phyloP scores from a whole-genome alignment of 1,140 invertebrate species.

The Drosophila ananassae region DNA sequence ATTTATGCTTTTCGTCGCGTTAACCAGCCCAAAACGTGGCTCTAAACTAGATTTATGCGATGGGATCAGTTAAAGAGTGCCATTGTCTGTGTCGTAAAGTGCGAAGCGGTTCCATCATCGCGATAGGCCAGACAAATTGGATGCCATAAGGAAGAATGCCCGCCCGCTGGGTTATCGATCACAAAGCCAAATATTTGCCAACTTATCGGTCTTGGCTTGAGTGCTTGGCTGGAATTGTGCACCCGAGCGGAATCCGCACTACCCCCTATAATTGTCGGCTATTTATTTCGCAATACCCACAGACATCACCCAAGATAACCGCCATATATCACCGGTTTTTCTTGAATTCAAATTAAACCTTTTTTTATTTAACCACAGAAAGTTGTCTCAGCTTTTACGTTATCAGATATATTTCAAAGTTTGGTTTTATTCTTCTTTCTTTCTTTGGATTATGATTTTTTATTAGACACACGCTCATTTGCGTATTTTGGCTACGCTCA shows the following conservation, averaged over 20 bases:
- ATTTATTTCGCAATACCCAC: background rate
- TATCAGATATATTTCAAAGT: conserved; percentile 32
- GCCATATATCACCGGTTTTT: conserved; percentile 55
- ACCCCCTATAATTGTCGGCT: background rate
- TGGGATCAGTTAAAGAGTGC: conserved; percentile 49
- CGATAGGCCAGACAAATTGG: conserved; percentile 49
- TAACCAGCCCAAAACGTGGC: conserved; percentile 27
- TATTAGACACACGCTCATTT: conserved; percentile 44
- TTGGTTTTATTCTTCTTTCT: conserved; percentile 24
- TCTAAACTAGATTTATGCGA: conserved; percentile 37
- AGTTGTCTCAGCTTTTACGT: conserved; percentile 32
- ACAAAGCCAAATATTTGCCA: conserved; percentile 28
- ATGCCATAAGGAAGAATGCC: conserved; percentile 10
- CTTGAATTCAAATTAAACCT: conserved; percentile 52
- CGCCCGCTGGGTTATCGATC: conserved; percentile 16
- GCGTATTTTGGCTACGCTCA: conserved; percentile 11
- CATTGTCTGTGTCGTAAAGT: conserved; percentile 52
- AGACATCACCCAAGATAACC: background rate
- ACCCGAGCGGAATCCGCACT: conserved; percentile 27
- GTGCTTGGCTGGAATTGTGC: conserved; percentile 4
- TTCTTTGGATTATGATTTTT: conserved; percentile 57
- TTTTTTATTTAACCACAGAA: conserved; percentile 16
- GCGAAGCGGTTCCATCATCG: conserved; percentile 38
- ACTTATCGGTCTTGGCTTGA: conserved; percentile 28
- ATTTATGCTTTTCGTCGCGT: conserved; percentile 48